Evolutionary conservation across 2,113 vertebrate species (phyloP), one percentile per base, ranked within the genome.

Genomic region (Anthoscopus minutus): DNA sequence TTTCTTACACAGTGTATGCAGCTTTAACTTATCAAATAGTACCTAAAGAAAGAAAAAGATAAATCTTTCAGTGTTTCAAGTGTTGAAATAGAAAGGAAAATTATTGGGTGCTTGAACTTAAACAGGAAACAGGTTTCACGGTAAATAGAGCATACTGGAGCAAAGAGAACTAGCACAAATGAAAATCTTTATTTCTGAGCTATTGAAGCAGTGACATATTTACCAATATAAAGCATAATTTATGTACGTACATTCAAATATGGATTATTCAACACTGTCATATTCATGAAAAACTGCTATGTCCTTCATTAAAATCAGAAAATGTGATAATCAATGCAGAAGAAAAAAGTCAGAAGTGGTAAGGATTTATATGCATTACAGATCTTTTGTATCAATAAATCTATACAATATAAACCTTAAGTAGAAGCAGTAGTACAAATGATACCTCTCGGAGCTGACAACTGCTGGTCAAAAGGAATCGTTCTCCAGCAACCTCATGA

Each of bases 1-100:
- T 42, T 97, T 98, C 89, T 98, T 98, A 94, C 98, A 98, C 45
- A 96, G 94, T 6, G 97, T 92, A 38, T 99, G 98, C 48, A 99
- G 98, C 57, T 97, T 98, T 42, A 99, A 96, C 83, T 99, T 99
- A 79, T 98, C 98, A 94, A 99, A 99, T 30, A 99, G 97, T 71
- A 99, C 96, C 99, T 99, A 91, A 38, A 93, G 42, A 11, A 91
- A 54, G 65, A 92, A 72, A 80, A 70, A 64, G 30, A 15, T 8
- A 73, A 80, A 38, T 23, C 31, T 31, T 71, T 44, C 65, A 78
- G n/a, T 42, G 18, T 57, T 71, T 62, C 19, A 69, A 45, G 53
- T 27, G 28, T 23, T 67, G 38, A 77, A 85, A 57, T 31, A 81
- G 38, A 64, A 51, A 47, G 20, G 8, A 81, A 74, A 25, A 38